Percentiles rank a stretch among this genome's conserved stretches.
These are phyloP conservation scores for Sphaerophoria taeniata DNA, from an alignment of 2,888 invertebrate genomes.

Conservation along the genomic window DNA sequence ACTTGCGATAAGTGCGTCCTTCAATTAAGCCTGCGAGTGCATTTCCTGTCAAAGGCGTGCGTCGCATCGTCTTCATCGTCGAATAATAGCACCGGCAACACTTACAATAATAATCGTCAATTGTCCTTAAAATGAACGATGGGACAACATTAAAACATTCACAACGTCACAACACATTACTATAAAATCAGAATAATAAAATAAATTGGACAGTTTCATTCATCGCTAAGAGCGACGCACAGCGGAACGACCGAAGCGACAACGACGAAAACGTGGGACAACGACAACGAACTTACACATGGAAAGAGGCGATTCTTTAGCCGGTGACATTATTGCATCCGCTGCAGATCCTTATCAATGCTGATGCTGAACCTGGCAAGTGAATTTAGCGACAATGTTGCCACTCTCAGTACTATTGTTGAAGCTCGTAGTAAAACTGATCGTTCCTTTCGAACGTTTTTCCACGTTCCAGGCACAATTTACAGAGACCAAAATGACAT, in stretches of 20 bases:
- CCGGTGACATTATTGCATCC: constrained; percentile 69
- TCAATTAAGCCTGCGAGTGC: constrained; percentile 40
- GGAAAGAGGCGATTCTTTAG: constrained; percentile 50
- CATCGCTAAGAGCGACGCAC: too few relatives aligned
- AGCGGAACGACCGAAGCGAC: too few relatives aligned
- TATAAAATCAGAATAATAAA: constrained; percentile 59
- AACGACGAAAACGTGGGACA: too few relatives aligned
- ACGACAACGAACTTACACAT: too few relatives aligned
- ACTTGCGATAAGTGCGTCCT: constrained; percentile 49
- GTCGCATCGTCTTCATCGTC: neutral
- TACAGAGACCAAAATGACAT: constrained; percentile 52
- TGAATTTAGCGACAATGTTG: neutral
- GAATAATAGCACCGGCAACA: neutral
- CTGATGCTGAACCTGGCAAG: neutral
- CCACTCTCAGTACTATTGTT: neutral
- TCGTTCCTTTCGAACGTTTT: constrained; percentile 14
- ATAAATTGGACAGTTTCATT: constrained; percentile 71
- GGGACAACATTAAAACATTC: constrained; percentile 60
- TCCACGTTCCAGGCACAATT: constrained; percentile 7
- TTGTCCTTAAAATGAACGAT: constrained; percentile 57
- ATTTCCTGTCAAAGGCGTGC: constrained; percentile 25
- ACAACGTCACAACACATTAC: constrained; percentile 33
- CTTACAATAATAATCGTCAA: constrained; percentile 60
- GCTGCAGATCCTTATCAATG: constrained; percentile 60
- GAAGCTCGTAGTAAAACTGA: neutral